Evolutionary conservation across 2,113 vertebrate genomes (phyloP).

Genomic region (Corydoras sp.): DNA sequence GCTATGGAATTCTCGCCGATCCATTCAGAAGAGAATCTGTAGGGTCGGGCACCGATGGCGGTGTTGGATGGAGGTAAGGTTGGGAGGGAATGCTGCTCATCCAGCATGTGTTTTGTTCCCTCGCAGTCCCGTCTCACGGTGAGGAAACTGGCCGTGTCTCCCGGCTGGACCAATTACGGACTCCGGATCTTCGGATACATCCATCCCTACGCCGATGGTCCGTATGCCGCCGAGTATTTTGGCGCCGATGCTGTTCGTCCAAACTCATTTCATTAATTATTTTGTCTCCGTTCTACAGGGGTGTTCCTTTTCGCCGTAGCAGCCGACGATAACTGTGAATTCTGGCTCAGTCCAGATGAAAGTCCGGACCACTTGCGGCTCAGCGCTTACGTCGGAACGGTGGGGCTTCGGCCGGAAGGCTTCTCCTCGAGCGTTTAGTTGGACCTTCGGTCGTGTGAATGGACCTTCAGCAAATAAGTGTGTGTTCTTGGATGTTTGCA

Average conservation of each 20-base stretch:
- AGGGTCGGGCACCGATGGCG: too few species aligned
- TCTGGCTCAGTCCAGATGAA: slow-evolving; percentile 86
- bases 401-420: slow-evolving; percentile 43
- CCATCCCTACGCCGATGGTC: slow-evolving; percentile 79
- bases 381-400: slow-evolving; percentile 83
- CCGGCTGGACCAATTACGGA: slow-evolving; percentile 86
- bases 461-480: background rate
- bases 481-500: slow-evolving; percentile 46
- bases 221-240: slow-evolving; percentile 35
- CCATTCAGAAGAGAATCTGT: too few species aligned
- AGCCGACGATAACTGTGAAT: slow-evolving; percentile 88
- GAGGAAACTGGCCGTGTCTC: slow-evolving; percentile 79
- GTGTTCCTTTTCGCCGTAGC: slow-evolving; percentile 85
- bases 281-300: slow-evolving; percentile 59
- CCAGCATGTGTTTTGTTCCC: background rate
- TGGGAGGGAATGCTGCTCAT: slow-evolving; percentile 17
- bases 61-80: too few species aligned
- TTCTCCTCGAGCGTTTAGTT: background rate
- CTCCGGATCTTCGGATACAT: slow-evolving; percentile 92
- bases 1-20: too few species aligned
- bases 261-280: too few species aligned
- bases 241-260: too few species aligned
- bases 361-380: slow-evolving; percentile 72
- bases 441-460: background rate
- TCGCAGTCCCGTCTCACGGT: slow-evolving; percentile 75